Evolutionary conservation across 2,888 invertebrate genomes (phyloP), one percentile per base, ranked within the genome.

Genomic region (Pachydiplax longipennis): DNA sequence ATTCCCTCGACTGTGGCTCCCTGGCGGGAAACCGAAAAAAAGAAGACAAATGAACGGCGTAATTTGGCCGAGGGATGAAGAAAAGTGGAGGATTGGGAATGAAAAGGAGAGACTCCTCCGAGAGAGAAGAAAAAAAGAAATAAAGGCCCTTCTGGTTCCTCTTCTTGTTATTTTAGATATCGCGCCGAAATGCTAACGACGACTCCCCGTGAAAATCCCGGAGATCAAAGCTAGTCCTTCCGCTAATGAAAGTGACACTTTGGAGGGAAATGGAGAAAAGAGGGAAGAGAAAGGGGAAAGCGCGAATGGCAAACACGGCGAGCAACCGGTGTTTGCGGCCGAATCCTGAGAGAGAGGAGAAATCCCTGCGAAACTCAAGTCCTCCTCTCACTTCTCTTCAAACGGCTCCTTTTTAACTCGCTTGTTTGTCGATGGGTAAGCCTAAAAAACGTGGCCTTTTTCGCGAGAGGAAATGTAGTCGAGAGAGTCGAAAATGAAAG

Each of bases 241-340:
- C 73, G 73, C 73, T 73, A 73, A 73, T 73, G 73, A 73, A 73
- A 73, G 73, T 31, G 25, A 73, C 73, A 73, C 73, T 31, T 25
- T 73, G 73, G 73, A 31, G 25, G 5, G 25, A n/a, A n/a, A 65
- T 6, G 22, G 8, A 2, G 37, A 37, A 37, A 37, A 37, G 37
- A 37, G 22, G 2, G 22, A 22, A 58, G 58, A 58, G 58, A 58
- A 58, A 58, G 61, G 65, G n/a, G 65, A 22, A 65, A n/a, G 65
- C 22, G 22, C 22, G 65, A 65, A 18, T 18, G n/a, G 65, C 65
- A 53, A 83, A 58, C 53, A 83, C 87, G 87, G 53, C 15, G 53
- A 53, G 83, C 87, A 87, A 87, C 87, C 87, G 87, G 87, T 87
- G 87, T 87, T 87, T 87, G 87, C 58, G 58, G 58, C 87, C 87